phyloP scores from a whole-genome alignment of 1,140 invertebrate genomes.

The Cyphomyrmex costatus region DNA sequence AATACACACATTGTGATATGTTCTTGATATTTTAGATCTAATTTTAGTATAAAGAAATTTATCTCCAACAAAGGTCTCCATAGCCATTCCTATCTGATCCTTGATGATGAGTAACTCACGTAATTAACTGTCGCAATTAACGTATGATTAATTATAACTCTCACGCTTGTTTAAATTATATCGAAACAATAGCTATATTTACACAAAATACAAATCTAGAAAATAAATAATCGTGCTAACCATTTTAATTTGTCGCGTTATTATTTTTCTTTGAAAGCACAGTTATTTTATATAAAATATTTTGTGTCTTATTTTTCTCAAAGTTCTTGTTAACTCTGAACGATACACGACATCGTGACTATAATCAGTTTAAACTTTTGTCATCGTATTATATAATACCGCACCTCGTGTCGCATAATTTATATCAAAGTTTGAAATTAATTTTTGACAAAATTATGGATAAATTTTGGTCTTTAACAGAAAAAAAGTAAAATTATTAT shows the following conservation, averaged over 20 bases:
- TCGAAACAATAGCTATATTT: background rate
- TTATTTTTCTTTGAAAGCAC: background rate
- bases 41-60: too few species aligned
- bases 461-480: too few species aligned
- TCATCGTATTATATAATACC: background rate
- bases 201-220: background rate
- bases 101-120: background rate
- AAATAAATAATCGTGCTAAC: background rate
- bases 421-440: background rate
- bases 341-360: background rate
- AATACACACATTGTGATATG: too few species aligned
- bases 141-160: too few species aligned
- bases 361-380: background rate
- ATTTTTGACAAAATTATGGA: background rate
- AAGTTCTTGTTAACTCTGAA: background rate
- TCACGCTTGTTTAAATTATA: background rate
- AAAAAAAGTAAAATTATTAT: slow-evolving; percentile 12
- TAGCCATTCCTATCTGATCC: too few species aligned
- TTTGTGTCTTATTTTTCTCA: background rate
- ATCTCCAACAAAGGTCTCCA: too few species aligned
- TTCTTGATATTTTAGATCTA: too few species aligned
- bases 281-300: background rate
- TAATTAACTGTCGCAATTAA: background rate
- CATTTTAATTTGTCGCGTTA: background rate
- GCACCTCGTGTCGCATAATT: background rate